Percentiles rank a stretch among this genome's conserved stretches.
These are phyloP conservation scores for Pedetes capensis DNA, from an alignment of 2,113 vertebrate species.

Conservation along the genomic window DNA sequence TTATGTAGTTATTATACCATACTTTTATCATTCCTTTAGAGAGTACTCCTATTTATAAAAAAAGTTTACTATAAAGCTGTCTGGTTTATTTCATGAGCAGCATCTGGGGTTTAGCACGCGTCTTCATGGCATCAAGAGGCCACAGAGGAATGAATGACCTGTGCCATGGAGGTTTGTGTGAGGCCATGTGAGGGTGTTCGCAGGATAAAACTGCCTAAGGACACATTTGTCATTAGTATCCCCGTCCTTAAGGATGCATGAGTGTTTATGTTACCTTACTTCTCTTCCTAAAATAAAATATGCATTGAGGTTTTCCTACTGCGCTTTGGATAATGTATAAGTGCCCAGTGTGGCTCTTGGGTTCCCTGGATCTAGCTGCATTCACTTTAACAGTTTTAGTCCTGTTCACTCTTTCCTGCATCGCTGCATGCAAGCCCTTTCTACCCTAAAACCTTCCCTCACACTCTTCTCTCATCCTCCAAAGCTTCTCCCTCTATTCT, in stretches of 20 bases:
- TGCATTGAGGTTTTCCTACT: neutral
- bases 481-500: neutral
- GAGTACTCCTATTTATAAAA: neutral
- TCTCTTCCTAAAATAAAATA: neutral
- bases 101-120: neutral
- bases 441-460: neutral
- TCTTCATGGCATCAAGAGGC: neutral
- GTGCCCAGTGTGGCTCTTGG: neutral
- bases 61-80: neutral
- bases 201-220: neutral
- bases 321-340: neutral
- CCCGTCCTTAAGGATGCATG: neutral
- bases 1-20: neutral
- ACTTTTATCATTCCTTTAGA: neutral
- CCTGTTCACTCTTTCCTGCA: neutral
- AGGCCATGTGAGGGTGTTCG: too few species aligned
- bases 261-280: neutral
- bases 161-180: neutral
- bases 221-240: neutral
- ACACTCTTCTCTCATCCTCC: neutral
- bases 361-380: neutral
- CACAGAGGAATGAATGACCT: neutral
- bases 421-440: neutral
- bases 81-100: neutral
- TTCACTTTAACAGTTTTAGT: fast-evolving